These are phyloP conservation scores for Caradrina kadenii DNA, from an alignment of 2,888 invertebrate species.

Conservation along the genomic window DNA sequence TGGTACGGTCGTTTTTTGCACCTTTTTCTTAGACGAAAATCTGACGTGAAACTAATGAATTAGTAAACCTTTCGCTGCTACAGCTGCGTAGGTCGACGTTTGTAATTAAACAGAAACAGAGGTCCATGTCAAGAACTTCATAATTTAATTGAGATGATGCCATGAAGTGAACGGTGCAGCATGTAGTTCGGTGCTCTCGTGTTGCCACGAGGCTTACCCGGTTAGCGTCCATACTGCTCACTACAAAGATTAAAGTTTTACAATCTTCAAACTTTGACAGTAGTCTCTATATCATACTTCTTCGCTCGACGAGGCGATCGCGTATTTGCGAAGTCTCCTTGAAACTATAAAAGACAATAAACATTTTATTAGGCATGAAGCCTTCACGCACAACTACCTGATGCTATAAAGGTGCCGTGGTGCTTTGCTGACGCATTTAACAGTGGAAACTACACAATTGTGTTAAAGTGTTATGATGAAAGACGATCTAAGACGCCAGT, in stretches of 20 bases:
- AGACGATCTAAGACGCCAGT: constrained; percentile 53
- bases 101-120: constrained; percentile 20
- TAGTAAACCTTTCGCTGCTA: constrained; percentile 24
- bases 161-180: constrained; percentile 71
- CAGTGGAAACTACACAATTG: constrained; percentile 66
- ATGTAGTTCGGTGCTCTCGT: constrained; percentile 72
- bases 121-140: constrained; percentile 9
- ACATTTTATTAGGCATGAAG: constrained; percentile 78
- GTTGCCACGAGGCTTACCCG: constrained; percentile 84
- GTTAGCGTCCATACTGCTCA: constrained; percentile 81
- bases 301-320: constrained; percentile 80
- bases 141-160: constrained; percentile 37
- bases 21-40: constrained; percentile 51
- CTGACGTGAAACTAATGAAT: constrained; percentile 35
- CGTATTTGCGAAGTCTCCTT: constrained; percentile 85
- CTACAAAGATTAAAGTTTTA: constrained; percentile 71
- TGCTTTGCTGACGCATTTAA: constrained; percentile 75
- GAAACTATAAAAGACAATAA: constrained; percentile 88
- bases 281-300: constrained; percentile 84
- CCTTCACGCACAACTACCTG: constrained; percentile 71
- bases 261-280: constrained; percentile 75
- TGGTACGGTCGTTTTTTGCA: constrained; percentile 63
- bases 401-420: constrained; percentile 76
- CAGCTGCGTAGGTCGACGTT: constrained; percentile 16
- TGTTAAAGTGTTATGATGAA: constrained; percentile 59